These are phyloP conservation scores for Arctocebus calabarensis DNA, from an alignment of 2,797 vertebrate species.

Conservation along the genomic window DNA sequence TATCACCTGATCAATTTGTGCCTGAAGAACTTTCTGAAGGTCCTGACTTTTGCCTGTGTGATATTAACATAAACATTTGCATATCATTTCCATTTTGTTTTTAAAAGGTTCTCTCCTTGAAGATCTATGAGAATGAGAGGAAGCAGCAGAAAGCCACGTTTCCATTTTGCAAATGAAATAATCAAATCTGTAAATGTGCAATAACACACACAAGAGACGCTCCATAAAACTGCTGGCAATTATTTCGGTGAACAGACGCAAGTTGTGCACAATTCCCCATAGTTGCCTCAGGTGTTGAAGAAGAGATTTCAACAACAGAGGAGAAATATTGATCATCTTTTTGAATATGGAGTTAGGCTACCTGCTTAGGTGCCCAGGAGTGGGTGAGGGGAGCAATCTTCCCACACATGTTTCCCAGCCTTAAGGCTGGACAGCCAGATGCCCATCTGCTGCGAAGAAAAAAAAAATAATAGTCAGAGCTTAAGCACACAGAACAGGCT, in stretches of 20 bases:
- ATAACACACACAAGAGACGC: conserved; percentile 66
- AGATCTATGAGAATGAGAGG: conserved; percentile 62
- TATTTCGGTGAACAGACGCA: conserved; percentile 63
- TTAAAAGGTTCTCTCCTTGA: conserved; percentile 66
- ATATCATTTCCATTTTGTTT: conserved; percentile 69
- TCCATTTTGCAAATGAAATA: conserved; percentile 63
- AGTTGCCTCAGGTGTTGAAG: conserved; percentile 57
- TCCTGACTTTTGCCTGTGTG: conserved; percentile 62
- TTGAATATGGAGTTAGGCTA: conserved; percentile 67
- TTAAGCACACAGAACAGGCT: conserved; percentile 52
- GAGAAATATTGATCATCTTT: conserved; percentile 65
- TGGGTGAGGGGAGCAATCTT: not conserved
- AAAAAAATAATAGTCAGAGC: not conserved
- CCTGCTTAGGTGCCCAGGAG: conserved; percentile 41
- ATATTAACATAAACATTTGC: conserved; percentile 66
- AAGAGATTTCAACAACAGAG: conserved; percentile 62
- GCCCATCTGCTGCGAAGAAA: conserved; percentile 68
- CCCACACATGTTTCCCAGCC: conserved; percentile 57
- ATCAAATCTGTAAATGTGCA: conserved; percentile 73
- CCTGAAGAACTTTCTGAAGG: conserved; percentile 54
- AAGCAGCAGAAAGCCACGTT: conserved; percentile 64
- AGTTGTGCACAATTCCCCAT: conserved; percentile 44
- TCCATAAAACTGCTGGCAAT: conserved; percentile 72
- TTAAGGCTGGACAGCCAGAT: conserved; percentile 40
- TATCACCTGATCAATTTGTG: conserved; percentile 34